phyloP scores from a whole-genome alignment of 1,140 invertebrate genomes.

The Listronotus bonariensis region DNA sequence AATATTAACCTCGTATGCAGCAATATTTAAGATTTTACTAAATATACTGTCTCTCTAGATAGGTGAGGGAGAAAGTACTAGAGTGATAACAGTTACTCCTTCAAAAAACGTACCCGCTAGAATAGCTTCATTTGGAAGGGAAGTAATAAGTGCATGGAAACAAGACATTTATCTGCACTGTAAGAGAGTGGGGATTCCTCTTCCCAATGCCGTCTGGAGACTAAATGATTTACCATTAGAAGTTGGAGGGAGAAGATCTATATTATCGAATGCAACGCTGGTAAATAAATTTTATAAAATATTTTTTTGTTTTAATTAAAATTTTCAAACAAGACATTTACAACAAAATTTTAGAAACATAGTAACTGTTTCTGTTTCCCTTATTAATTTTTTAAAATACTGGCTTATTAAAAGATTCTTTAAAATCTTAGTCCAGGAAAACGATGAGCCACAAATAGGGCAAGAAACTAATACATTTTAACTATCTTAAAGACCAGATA shows the following conservation, averaged over 20 bases:
- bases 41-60: constrained; percentile 56
- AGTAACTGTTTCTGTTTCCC: too few species aligned
- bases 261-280: constrained; percentile 70
- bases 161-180: constrained; percentile 79
- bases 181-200: constrained; percentile 77
- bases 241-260: constrained; percentile 67
- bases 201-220: constrained; percentile 74
- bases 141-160: constrained; percentile 82
- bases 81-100: constrained; percentile 74
- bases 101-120: constrained; percentile 79
- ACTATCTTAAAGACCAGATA: too few species aligned
- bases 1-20: neutral
- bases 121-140: constrained; percentile 80
- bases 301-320: too few species aligned
- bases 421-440: too few species aligned
- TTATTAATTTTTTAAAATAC: too few species aligned
- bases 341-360: too few species aligned
- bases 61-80: constrained; percentile 79
- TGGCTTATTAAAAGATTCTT: too few species aligned
- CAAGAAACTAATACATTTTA: too few species aligned
- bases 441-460: too few species aligned
- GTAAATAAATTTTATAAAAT: constrained; percentile 4
- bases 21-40: neutral
- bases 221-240: constrained; percentile 72
- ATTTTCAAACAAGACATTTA: too few species aligned